Evolutionary conservation across 2,797 vertebrate species (phyloP), one percentile per base, ranked within the genome.

Genomic region (Anguilla marmorata): DNA sequence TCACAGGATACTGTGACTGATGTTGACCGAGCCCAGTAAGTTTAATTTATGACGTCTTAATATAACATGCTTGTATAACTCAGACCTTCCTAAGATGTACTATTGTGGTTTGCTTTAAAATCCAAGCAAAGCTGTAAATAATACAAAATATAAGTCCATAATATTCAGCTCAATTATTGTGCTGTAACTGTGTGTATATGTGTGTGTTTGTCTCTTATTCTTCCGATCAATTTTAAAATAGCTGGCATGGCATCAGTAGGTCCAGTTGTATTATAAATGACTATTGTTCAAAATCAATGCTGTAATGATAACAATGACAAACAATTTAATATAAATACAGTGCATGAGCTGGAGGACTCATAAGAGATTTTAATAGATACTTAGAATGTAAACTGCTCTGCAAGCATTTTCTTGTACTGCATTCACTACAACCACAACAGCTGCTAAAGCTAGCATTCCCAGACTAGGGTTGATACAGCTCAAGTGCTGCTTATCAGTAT

Each of bases 11-110:
- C 90, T 48, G 87, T 86, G 30, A 90, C 85, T 86, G 93, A 95
- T 37, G 86, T 74, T 0, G 92, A 94, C 50, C 93, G 93, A 89
- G 88, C 95, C 86, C 94, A 93, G 96, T 97, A 93, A 96, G 96
- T 94, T 86, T 69, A 72, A 72, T 48, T 52, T 74, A 19, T 9
- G 89, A 30, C 5, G 24, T 82, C 6, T 86, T 85, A 27, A 86
- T 87, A 54, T 88, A 89, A 89, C 90, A 85, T 86, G 69, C 56
- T 52, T 90, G 48, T 86, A 48, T 80, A 85, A 85, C 87, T 45
- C 56, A 87, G 24, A 88, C 37, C 89, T 90, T 88, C 60, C 85
- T 63, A 45, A 30, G 45, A 85, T 89, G 74, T 60, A 56, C 14
- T 24, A 14, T 30, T 84, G 50, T 30, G 8, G 48, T 83, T 50